These are phyloP conservation scores for Phacellophora camtschatica DNA, from an alignment of 30 jellyfish, hydroid and myxozoan genomes.

Conservation along the genomic window DNA sequence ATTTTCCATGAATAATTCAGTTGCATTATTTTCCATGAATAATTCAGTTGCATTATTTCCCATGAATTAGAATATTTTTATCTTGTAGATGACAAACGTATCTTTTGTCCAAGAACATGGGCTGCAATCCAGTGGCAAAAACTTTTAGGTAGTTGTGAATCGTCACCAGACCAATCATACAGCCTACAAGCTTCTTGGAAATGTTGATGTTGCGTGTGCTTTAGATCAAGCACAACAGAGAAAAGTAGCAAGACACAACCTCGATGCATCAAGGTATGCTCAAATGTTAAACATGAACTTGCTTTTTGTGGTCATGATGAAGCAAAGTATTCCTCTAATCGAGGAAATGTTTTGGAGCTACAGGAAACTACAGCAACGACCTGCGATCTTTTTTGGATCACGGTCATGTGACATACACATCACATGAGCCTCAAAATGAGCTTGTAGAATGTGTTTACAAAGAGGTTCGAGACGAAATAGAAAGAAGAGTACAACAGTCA, in stretches of 20 bases:
- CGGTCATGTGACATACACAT: conserved; percentile 4
- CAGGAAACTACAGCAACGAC: conserved; percentile 3
- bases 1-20: not conserved
- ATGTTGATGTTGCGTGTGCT: conserved; percentile 38
- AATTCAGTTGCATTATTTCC: too few relatives aligned
- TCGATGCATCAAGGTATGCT: conserved; percentile 31
- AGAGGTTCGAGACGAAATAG: conserved; percentile 4
- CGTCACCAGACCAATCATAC: conserved; percentile 20
- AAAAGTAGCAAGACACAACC: conserved; percentile 12
- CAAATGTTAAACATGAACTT: not conserved
- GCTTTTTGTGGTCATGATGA: not conserved
- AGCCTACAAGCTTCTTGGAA: conserved; percentile 21
- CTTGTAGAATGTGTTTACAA: not conserved
- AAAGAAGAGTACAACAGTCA: not conserved
- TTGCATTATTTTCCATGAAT: not conserved
- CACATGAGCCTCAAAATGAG: conserved; percentile 15
- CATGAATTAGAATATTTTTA: not conserved
- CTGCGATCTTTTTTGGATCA: not conserved
- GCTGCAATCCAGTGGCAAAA: not conserved
- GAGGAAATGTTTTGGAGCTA: conserved; percentile 3
- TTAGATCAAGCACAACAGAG: conserved; percentile 14
- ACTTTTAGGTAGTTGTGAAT: conserved; percentile 5
- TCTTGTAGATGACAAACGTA: conserved; percentile 20
- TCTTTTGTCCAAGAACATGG: conserved; percentile 30
- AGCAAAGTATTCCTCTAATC: not conserved